A percentile compares a stretch with the other conserved stretches of the same genome.
phyloP scores from a whole-genome alignment of 1,140 invertebrate genomes.

The Lycorma delicatula region DNA sequence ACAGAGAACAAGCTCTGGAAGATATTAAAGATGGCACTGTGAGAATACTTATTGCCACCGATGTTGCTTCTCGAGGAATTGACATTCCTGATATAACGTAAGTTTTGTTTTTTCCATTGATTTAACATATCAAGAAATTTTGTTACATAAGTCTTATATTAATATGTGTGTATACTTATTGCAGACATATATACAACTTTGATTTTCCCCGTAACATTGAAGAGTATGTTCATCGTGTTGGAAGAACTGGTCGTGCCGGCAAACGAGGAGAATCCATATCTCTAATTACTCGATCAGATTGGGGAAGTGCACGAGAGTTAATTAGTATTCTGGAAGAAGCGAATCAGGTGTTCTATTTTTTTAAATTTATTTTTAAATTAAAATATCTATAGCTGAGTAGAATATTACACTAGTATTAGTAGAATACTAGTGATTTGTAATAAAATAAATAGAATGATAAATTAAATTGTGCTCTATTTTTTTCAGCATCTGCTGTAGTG shows the following conservation, averaged over 20 bases:
- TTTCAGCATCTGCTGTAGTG: neutral
- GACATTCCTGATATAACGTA: constrained; percentile 49
- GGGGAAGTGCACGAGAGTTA: constrained; percentile 61
- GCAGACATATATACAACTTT: constrained; percentile 67
- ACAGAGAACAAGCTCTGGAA: constrained; percentile 74
- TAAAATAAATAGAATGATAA: neutral
- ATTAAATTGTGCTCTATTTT: neutral
- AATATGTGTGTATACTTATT: neutral
- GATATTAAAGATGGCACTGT: constrained; percentile 76
- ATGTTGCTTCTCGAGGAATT: constrained; percentile 86
- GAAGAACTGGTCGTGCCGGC: constrained; percentile 73
- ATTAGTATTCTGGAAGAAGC: constrained; percentile 60
- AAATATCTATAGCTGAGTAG: neutral
- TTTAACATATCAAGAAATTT: constrained; percentile 70
- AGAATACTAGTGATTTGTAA: neutral
- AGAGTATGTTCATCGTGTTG: constrained; percentile 88
- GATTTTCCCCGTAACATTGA: constrained; percentile 85
- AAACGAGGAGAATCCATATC: constrained; percentile 82
- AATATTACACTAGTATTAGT: neutral
- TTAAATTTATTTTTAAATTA: neutral
- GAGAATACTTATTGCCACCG: constrained; percentile 94
- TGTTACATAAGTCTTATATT: neutral
- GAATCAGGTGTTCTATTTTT: constrained; percentile 43
- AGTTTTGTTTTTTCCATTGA: constrained; percentile 57
- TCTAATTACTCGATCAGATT: constrained; percentile 73